Conservation (phyloP, 2,797 vertebrate species). For the Helicolenus hilgendorfi region DNA sequence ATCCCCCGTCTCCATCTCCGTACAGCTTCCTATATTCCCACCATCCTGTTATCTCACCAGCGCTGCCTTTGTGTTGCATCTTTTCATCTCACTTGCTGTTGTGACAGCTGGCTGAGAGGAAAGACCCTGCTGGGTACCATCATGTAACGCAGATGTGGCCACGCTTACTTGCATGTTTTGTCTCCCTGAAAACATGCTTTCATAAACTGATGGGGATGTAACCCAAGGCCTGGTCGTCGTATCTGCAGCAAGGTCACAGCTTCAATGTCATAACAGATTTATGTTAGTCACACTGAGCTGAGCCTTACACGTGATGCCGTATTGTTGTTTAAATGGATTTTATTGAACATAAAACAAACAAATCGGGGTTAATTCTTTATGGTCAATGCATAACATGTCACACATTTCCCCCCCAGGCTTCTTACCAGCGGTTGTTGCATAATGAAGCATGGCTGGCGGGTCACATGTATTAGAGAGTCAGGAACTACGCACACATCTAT, state of each 20-base stretch:
- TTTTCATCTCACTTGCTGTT: conserved; percentile 70
- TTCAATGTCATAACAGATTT: conserved; percentile 14
- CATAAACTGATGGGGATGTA: conserved; percentile 10
- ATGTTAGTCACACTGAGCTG: neutral
- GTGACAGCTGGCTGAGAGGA: conserved; percentile 79
- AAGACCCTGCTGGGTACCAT: conserved; percentile 58
- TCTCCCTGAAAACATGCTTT: conserved; percentile 31
- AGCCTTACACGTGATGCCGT: neutral
- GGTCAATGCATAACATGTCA: conserved; percentile 21
- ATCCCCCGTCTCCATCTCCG: neutral
- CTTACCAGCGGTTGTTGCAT: conserved; percentile 53
- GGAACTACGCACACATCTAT: conserved; percentile 40
- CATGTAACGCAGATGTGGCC: conserved; percentile 60
- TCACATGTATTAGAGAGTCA: conserved; percentile 65
- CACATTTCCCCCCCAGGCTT: neutral
- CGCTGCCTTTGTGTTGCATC: conserved; percentile 22
- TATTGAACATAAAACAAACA: conserved; percentile 24
- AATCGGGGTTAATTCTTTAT: conserved; percentile 17
- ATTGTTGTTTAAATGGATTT: conserved; percentile 30
- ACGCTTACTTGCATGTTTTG: conserved; percentile 34
- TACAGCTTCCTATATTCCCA: conserved; percentile 22
- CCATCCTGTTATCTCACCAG: neutral
- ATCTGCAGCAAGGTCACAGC: conserved; percentile 40
- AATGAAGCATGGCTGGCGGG: conserved; percentile 39
- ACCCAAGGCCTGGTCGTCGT: neutral